Conservation (phyloP, 1,140 invertebrate species). For the Venturia canescens region DNA sequence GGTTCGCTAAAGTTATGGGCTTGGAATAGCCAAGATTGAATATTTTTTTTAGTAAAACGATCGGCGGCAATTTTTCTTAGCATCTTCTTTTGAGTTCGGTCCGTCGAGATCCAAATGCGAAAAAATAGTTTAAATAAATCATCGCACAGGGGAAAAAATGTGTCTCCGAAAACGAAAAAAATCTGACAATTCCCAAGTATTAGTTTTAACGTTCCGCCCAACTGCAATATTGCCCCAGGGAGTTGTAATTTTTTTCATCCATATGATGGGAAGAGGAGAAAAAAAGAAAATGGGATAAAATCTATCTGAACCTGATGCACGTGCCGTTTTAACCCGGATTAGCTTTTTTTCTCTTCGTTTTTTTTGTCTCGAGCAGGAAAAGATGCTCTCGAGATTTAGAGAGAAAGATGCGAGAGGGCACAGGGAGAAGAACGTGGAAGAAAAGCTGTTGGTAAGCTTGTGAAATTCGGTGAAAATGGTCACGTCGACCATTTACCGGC, state of each 20-base stretch:
- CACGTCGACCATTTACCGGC: conserved; percentile 37
- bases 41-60: background rate
- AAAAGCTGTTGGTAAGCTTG: conserved; percentile 35
- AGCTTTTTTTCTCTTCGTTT: background rate
- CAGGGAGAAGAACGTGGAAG: background rate
- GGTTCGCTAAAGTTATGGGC: background rate
- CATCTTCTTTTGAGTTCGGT: no score
- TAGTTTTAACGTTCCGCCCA: no score
- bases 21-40: no score
- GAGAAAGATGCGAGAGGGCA: background rate
- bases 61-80: background rate
- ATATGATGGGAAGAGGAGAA: background rate
- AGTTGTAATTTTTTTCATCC: background rate
- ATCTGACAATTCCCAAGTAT: no score
- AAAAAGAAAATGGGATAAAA: background rate
- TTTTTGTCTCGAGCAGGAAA: background rate
- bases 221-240: background rate
- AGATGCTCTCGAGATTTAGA: background rate
- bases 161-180: no score
- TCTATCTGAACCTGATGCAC: background rate
- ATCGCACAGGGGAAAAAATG: no score
- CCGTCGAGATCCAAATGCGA: no score
- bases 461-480: conserved; percentile 39
- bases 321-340: background rate
- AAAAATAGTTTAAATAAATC: no score